Evolutionary conservation across 2,113 vertebrate genomes (phyloP).

Genomic region (Mormoops blainvillei): DNA sequence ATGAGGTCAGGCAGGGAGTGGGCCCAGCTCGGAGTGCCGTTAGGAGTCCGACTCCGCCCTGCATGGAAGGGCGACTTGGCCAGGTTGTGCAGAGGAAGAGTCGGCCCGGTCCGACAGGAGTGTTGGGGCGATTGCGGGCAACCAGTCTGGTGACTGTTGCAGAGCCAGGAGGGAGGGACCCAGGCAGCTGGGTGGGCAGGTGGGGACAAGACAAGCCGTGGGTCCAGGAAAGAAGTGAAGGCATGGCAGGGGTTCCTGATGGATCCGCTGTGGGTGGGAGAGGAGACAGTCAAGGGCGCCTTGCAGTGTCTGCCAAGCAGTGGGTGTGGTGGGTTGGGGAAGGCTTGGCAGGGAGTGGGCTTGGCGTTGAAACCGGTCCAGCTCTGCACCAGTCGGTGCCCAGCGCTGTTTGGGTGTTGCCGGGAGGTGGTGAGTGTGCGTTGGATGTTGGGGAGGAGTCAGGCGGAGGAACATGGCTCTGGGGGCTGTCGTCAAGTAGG

Average conservation of each 20-base stretch:
- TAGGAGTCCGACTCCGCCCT: neutral
- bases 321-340: neutral
- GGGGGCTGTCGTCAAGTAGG: neutral
- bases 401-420: neutral
- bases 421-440: no score
- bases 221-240: rapidly evolving
- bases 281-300: neutral
- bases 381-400: neutral
- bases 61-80: neutral
- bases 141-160: neutral
- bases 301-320: rapidly evolving
- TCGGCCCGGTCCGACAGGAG: no score
- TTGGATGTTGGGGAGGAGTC: no score
- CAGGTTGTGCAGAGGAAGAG: neutral
- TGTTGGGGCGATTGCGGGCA: neutral
- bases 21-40: rapidly evolving
- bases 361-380: neutral
- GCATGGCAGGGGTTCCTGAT: neutral
- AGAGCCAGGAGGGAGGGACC: neutral
- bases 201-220: no score
- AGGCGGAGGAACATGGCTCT: neutral
- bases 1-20: neutral
- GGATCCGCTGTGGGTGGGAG: rapidly evolving
- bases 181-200: rapidly evolving
- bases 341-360: neutral